Percentiles rank a stretch among this genome's conserved stretches.
phyloP scores from a whole-genome alignment of 1,140 invertebrate species.

The Diploscapter pachys region DNA sequence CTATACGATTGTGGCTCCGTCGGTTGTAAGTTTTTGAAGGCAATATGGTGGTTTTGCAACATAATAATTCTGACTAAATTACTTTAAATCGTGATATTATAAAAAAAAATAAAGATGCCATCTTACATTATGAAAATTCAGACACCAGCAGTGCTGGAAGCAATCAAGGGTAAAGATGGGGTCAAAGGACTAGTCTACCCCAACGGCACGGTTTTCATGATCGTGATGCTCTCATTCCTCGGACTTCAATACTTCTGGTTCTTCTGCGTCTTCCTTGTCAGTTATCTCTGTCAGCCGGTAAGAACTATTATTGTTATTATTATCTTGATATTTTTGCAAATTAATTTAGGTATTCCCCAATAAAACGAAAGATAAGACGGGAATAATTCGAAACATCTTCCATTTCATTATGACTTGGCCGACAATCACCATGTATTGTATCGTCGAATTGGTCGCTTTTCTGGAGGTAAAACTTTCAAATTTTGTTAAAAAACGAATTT shows the following conservation, averaged over 20 bases:
- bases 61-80: background rate
- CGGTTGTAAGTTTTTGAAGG: slow-evolving; percentile 19
- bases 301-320: background rate
- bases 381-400: slow-evolving; percentile 38
- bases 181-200: slow-evolving; percentile 33
- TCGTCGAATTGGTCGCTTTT: slow-evolving; percentile 41
- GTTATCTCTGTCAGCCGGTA: slow-evolving; percentile 34
- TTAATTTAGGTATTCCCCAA: slow-evolving; percentile 30
- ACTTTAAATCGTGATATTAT: background rate
- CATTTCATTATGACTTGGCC: slow-evolving; percentile 36
- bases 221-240: slow-evolving; percentile 30
- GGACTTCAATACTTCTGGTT: slow-evolving; percentile 39
- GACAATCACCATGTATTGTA: slow-evolving; percentile 39
- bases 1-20: slow-evolving; percentile 34
- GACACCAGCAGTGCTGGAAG: slow-evolving; percentile 8
- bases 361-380: slow-evolving; percentile 27
- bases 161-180: background rate
- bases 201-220: slow-evolving; percentile 11
- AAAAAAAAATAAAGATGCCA: background rate
- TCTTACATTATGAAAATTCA: background rate
- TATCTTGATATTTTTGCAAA: background rate
- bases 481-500: too few relatives aligned
- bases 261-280: slow-evolving; percentile 37
- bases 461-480: slow-evolving; percentile 8
- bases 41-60: background rate